These are phyloP conservation scores for Peucedramus taeniatus DNA, from an alignment of 2,113 vertebrate genomes.

Conservation along the genomic window DNA sequence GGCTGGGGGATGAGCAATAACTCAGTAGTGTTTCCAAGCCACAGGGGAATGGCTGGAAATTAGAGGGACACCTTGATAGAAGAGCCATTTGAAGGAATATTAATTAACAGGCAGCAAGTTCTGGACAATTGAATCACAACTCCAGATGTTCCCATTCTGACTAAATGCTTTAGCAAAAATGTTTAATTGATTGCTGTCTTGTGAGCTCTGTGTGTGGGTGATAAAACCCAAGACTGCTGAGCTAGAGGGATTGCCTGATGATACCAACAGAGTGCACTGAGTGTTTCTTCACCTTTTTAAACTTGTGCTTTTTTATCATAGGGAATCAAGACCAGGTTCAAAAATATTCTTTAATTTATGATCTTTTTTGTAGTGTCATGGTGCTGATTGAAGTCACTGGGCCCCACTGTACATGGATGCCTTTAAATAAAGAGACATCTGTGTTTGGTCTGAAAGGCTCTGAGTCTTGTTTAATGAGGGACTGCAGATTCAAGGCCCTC, in stretches of 20 bases:
- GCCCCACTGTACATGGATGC: background rate
- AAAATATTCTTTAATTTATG: background rate
- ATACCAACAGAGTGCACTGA: background rate
- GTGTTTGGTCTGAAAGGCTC: background rate
- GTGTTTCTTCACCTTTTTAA: slow-evolving; percentile 14
- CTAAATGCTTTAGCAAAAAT: slow-evolving; percentile 45
- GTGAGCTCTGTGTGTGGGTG: slow-evolving; percentile 30
- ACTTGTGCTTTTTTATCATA: background rate
- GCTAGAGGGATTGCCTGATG: slow-evolving; percentile 25
- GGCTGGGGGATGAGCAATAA: background rate
- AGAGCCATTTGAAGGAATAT: slow-evolving; percentile 58
- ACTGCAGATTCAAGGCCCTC: background rate
- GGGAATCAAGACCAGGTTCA: background rate
- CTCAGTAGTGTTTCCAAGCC: background rate
- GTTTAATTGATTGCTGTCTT: slow-evolving; percentile 56
- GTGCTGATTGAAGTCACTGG: background rate
- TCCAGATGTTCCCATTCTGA: slow-evolving; percentile 71
- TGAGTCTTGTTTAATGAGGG: background rate
- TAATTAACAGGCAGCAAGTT: slow-evolving; percentile 69
- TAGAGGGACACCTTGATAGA: slow-evolving; percentile 57
- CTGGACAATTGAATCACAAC: slow-evolving; percentile 70
- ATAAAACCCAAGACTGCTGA: slow-evolving; percentile 56
- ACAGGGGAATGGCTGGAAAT: background rate
- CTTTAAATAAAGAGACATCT: background rate
- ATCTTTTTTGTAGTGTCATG: background rate